Percentiles rank a stretch among this genome's conserved stretches.
These are phyloP conservation scores for Cheirogaleus medius DNA, from an alignment of 2,113 vertebrate genomes.

Conservation along the genomic window DNA sequence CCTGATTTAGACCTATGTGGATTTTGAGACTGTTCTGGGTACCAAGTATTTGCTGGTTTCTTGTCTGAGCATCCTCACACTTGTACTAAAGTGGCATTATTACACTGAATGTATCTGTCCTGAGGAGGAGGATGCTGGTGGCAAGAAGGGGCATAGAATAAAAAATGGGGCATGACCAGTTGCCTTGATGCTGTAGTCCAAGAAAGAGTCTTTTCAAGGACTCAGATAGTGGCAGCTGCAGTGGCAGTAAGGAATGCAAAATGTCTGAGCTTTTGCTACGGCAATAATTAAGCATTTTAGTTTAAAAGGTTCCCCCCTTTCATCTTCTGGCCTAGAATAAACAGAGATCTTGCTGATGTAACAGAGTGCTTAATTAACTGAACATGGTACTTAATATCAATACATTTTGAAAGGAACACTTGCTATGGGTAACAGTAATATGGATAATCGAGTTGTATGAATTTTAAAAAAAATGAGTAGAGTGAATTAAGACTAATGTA, in stretches of 20 bases:
- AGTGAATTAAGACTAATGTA: conserved; percentile 49
- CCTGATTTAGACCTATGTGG: background rate
- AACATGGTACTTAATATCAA: conserved; percentile 23
- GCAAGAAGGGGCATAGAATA: conserved; percentile 4
- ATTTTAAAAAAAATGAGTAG: background rate
- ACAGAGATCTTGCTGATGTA: conserved; percentile 43
- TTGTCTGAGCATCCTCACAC: background rate
- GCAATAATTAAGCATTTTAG: conserved; percentile 49
- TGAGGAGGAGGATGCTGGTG: background rate
- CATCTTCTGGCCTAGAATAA: conserved; percentile 40
- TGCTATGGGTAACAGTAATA: conserved; percentile 40
- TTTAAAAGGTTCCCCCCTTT: conserved; percentile 41
- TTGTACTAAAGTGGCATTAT: background rate
- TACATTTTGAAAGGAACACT: conserved; percentile 25
- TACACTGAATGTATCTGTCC: background rate
- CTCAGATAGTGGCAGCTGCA: background rate
- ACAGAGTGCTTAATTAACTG: conserved; percentile 40
- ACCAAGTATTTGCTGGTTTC: background rate
- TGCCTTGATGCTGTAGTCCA: background rate
- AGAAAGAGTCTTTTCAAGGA: background rate
- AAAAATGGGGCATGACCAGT: background rate
- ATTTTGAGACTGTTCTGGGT: background rate
- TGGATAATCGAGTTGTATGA: conserved; percentile 59
- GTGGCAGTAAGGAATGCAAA: background rate
- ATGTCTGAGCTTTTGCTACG: background rate